Evolutionary conservation across 2,113 vertebrate genomes (phyloP).

Genomic region (Pimephales promelas): DNA sequence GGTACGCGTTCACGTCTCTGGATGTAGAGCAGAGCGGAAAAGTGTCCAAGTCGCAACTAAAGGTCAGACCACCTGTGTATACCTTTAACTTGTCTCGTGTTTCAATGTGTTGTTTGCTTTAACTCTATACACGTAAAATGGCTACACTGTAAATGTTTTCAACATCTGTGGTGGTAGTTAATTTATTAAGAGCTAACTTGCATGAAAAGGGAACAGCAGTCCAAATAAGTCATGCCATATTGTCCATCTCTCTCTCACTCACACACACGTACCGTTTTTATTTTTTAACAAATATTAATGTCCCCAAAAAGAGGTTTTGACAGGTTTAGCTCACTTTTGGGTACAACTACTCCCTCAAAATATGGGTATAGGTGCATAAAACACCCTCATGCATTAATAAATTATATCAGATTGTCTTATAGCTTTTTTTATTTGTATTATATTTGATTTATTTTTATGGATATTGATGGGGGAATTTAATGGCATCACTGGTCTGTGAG

Average conservation of each 20-base stretch:
- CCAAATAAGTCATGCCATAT: neutral
- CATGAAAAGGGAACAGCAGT: neutral
- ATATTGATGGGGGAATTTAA: neutral
- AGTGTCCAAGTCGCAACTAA: slow-evolving; percentile 90
- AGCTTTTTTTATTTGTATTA: neutral
- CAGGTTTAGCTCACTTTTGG: neutral
- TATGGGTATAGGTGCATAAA: neutral
- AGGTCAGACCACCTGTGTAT: slow-evolving; percentile 69
- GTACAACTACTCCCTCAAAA: neutral
- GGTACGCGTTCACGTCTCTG: slow-evolving; percentile 88
- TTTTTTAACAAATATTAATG: too few species aligned
- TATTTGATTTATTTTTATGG: neutral
- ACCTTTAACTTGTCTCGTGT: neutral
- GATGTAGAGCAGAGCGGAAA: slow-evolving; percentile 88
- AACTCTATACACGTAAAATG: neutral
- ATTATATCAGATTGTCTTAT: neutral
- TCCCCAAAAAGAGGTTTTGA: neutral
- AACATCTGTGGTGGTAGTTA: neutral
- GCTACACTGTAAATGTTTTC: neutral
- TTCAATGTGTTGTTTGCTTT: neutral
- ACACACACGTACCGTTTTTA: neutral
- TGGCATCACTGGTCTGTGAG: neutral
- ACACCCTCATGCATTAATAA: neutral
- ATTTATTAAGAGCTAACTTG: neutral
- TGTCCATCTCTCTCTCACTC: too few species aligned